Evolutionary conservation across 2,888 invertebrate genomes (phyloP), one percentile per base, ranked within the genome.

Genomic region (Lucinisca nassula): DNA sequence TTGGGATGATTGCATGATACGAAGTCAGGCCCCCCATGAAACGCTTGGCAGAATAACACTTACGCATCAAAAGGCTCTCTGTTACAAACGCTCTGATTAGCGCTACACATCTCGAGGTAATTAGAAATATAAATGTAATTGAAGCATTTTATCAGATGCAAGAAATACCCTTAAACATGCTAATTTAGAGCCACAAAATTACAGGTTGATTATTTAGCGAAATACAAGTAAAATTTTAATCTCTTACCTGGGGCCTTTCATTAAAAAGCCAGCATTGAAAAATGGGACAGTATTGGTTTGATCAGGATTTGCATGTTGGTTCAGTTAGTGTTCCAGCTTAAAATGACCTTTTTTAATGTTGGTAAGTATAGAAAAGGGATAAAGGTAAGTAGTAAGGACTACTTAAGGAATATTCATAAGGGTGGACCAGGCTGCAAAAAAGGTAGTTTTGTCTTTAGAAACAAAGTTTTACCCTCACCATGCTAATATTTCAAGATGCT

Each of bases 21-120:
- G 27, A 38, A 77, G 51, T 58, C 70, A 38, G 51, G 84, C 85
- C 84, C 84, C 86, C 89, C 89, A 67, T 67, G 67, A 67, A 67
- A 67, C 67, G 67, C 35, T 67, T 67, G 67, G 67, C 67, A 67
- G 67, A 32, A 21, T 24, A 67, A 67, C 67, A 67, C 67, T 67
- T 67, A 67, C 35, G 67, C 67, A 35, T 67, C 67, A 67, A 67
- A 67, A 17, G 35, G 35, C 17, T n/a, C 67, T 67, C 6, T 67
- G 24, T 67, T 67, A 67, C 67, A 67, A 14, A 21, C 17, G 21
- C 35, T 67, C 30, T 17, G 35, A 35, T 67, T 61, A 30, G 67
- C 67, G 35, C 12, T 67, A 35, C 35, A 35, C 67, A 67, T 67
- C 67, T 67, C 32, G 35, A 35, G 35, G 67, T 67, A 67, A 67